These are phyloP conservation scores for Sorex maritimensis DNA, from an alignment of 2,797 vertebrate genomes.

Conservation along the genomic window DNA sequence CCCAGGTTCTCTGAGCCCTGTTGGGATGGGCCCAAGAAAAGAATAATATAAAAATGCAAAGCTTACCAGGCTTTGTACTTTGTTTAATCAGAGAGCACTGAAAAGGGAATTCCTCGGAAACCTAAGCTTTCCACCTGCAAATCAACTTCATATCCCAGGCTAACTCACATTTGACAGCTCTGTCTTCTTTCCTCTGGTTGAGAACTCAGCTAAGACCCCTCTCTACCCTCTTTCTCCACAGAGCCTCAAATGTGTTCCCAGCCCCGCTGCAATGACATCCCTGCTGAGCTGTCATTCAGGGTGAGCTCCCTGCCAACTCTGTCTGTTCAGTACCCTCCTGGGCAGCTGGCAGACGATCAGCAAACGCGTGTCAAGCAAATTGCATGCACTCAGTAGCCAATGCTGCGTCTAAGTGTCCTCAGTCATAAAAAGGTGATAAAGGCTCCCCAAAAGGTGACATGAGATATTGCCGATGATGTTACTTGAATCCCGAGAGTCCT, in stretches of 20 bases:
- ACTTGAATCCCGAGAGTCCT: neutral
- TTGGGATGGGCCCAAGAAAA: too few relatives aligned
- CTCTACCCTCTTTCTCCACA: neutral
- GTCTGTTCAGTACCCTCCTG: neutral
- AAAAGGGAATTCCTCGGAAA: neutral
- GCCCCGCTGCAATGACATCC: neutral
- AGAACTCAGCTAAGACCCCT: neutral
- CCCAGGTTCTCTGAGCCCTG: too few relatives aligned
- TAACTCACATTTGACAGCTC: neutral
- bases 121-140: neutral
- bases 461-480: neutral
- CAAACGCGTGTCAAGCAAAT: slow-evolving; percentile 29
- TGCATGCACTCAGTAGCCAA: neutral
- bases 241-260: accelerated
- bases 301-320: neutral
- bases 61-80: too few relatives aligned
- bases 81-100: neutral
- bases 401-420: neutral
- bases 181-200: neutral
- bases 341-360: neutral
- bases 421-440: neutral
- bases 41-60: too few relatives aligned
- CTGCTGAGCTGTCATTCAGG: neutral
- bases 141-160: neutral
- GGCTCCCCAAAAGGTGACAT: neutral